phyloP scores from a whole-genome alignment of 2,888 invertebrate species.

The Branchinecta sandiegonensis region DNA sequence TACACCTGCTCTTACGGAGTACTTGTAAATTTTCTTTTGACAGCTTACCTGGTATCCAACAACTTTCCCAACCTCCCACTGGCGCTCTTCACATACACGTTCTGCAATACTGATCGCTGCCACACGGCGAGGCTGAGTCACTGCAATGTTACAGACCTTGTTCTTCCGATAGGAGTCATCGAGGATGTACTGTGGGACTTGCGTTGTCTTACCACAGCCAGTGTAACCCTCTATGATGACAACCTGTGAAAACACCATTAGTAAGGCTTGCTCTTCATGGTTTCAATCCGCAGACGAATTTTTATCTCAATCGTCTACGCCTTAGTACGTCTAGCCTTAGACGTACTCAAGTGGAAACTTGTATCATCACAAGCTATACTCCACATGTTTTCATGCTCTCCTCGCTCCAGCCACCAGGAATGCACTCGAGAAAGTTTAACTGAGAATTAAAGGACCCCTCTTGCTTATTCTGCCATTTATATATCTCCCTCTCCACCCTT shows the following conservation, averaged over 20 bases:
- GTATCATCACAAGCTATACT: no score
- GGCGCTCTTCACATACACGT: conserved; percentile 65
- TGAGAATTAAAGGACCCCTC: no score
- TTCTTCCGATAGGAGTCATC: conserved; percentile 51
- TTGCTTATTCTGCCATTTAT: no score
- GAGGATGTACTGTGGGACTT: conserved; percentile 84
- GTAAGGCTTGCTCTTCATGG: neutral
- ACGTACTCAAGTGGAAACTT: no score
- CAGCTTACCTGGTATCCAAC: conserved; percentile 70
- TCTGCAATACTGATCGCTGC: conserved; percentile 80
- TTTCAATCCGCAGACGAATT: no score
- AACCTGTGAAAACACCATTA: conserved; percentile 37
- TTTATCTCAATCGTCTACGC: no score
- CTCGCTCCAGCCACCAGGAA: no score
- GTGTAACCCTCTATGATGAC: conserved; percentile 80
- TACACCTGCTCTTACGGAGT: no score
- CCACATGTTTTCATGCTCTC: no score
- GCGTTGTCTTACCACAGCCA: conserved; percentile 87
- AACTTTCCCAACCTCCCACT: conserved; percentile 63
- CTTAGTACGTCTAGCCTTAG: no score
- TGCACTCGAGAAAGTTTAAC: no score
- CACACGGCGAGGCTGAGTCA: conserved; percentile 85
- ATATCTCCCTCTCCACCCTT: no score
- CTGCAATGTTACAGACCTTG: conserved; percentile 64
- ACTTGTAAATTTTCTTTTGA: neutral